Evolutionary conservation across 1,140 invertebrate species (phyloP).

Genomic region (Mercenaria mercenaria): DNA sequence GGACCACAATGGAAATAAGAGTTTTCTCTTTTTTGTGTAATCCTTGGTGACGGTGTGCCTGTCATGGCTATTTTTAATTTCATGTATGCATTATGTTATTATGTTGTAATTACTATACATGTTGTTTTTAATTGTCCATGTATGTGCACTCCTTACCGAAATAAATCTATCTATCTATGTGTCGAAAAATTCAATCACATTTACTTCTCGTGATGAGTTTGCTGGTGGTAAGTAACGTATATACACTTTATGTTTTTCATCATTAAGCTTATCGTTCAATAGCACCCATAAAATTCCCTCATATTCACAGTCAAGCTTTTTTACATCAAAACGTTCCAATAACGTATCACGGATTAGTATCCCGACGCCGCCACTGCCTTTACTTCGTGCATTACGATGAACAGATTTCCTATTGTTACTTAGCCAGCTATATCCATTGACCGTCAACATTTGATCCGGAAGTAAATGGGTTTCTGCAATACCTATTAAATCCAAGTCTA

Average conservation of each 20-base stretch:
- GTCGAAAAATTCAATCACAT: constrained; percentile 55
- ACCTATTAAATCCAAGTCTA: constrained; percentile 49
- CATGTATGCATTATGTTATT: too few relatives aligned
- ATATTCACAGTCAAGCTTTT: background rate
- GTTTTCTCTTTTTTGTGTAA: too few relatives aligned
- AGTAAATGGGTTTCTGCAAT: constrained; percentile 60
- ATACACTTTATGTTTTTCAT: constrained; percentile 33
- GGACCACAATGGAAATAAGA: too few relatives aligned
- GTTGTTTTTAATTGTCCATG: too few relatives aligned
- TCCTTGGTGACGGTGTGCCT: too few relatives aligned
- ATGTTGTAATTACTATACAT: too few relatives aligned
- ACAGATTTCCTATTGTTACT: constrained; percentile 51
- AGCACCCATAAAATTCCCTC: constrained; percentile 55
- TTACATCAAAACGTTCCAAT: constrained; percentile 3
- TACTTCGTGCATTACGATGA: constrained; percentile 40
- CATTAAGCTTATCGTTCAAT: constrained; percentile 24
- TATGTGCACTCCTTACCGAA: too few relatives aligned
- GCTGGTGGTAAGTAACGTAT: constrained; percentile 34
- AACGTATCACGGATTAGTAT: constrained; percentile 19
- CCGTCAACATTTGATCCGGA: background rate
- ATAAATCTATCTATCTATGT: too few relatives aligned
- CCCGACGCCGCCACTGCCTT: constrained; percentile 54
- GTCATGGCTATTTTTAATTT: too few relatives aligned
- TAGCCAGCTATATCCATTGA: constrained; percentile 46
- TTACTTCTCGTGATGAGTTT: constrained; percentile 26